A percentile compares a stretch with the other conserved stretches of the same genome.
Evolutionary conservation across 2,888 invertebrate species (phyloP).

Genomic region (Plebejus argus): DNA sequence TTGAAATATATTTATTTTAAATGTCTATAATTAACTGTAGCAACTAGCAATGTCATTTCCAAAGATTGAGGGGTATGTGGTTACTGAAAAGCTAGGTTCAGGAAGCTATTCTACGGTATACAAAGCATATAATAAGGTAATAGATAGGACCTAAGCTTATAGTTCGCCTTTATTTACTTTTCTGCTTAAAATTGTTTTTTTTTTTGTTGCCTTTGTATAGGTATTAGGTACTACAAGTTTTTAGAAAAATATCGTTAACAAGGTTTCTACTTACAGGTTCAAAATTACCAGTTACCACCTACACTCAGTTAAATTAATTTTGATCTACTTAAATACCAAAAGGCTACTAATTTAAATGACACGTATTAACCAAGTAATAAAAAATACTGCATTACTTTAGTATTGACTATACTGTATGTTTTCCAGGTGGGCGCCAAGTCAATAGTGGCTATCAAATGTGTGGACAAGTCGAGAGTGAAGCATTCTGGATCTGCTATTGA

Average conservation of each 20-base stretch:
- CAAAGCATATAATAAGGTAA: conserved; percentile 86
- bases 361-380: not conserved
- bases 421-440: conserved; percentile 81
- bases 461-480: conserved; percentile 85
- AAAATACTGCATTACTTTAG: not conserved
- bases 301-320: not conserved
- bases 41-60: conserved; percentile 78
- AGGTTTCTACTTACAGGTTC: not conserved
- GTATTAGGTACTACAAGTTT: not conserved
- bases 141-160: not conserved
- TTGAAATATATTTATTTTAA: conserved; percentile 8
- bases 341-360: no score
- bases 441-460: conserved; percentile 91
- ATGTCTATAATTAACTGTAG: not conserved
- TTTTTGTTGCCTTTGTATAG: not conserved
- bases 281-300: not conserved
- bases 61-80: conserved; percentile 84
- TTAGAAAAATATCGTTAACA: not conserved
- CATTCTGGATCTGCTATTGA: conserved; percentile 86
- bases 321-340: no score
- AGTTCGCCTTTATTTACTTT: not conserved
- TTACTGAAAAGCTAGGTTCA: conserved; percentile 88
- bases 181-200: not conserved
- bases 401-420: not conserved
- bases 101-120: conserved; percentile 93